Evolutionary conservation across 2,797 vertebrate species (phyloP), one percentile per base, ranked within the genome.

Genomic region (Ctenosaura bakeri): DNA sequence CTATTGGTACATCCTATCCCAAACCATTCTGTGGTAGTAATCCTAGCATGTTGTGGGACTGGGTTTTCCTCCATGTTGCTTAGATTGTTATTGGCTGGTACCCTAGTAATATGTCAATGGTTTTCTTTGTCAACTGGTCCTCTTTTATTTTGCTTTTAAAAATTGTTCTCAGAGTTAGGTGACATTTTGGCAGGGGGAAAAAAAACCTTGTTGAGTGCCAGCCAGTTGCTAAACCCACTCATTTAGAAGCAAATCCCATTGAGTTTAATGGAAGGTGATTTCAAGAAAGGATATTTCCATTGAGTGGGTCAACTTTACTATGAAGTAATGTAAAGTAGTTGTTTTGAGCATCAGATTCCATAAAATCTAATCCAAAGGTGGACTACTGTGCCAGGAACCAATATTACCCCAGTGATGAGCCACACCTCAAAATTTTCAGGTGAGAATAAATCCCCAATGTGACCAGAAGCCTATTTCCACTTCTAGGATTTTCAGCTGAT

Each of bases 1-100:
- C 16, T 89, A 12, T 77, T 89, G 76, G 35, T 35, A 69, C 20
- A 80, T 14, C 29, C 46, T 54, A 71, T 56, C 26, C 1, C 46
- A 56, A 86, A 86, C 29, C 71, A 22, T 80, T 85, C 3, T 46
- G 69, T 62, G 38, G 9, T 10, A 74, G 24, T 24, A 89, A 56
- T 82, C 69, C 6, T 88, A 59, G 52, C 66, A 88, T 71, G n/a
- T 76, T 42, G 52, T n/a, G 83, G 78, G 42, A 52, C 4, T 76
- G 16, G 38, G 52, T 86, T 92, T 24, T 88, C 86, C 83, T 93
- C 92, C 69, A 66, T 4, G 26, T 90, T 79, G 73, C 78, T 91
- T 62, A 89, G n/a, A 66, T 73, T 85, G 90, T 91, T 92, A 64
- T 94, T 87, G 90, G 89, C 29, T 52, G 59, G 24, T 64, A 12